These are phyloP conservation scores for Sarcophilus harrisii DNA, from an alignment of 2,797 vertebrate genomes.

Conservation along the genomic window DNA sequence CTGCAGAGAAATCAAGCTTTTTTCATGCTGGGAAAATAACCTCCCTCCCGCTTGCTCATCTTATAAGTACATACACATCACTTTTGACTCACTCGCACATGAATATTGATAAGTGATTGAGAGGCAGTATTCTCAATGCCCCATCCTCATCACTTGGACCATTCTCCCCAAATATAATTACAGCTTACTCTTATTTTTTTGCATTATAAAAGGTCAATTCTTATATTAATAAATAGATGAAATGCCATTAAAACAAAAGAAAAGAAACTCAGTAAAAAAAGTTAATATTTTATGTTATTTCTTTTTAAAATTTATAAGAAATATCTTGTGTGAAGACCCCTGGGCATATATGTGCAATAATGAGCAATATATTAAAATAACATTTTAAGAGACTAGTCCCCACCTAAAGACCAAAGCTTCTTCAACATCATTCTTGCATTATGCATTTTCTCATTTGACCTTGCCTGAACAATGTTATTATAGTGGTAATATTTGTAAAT, in stretches of 20 bases:
- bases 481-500: neutral
- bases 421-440: conserved; percentile 15
- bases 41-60: neutral
- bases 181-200: conserved; percentile 21
- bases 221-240: conserved; percentile 28
- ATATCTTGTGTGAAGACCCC: neutral
- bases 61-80: conserved; percentile 17
- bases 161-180: conserved; percentile 42
- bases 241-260: neutral
- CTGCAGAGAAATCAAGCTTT: neutral
- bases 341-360: conserved; percentile 36
- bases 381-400: neutral
- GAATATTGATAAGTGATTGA: conserved; percentile 43
- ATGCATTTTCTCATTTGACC: neutral
- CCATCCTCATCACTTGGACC: neutral
- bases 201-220: neutral
- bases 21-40: conserved; percentile 40
- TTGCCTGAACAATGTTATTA: neutral
- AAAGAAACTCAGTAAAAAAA: conserved; percentile 6
- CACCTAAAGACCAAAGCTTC: conserved; percentile 33
- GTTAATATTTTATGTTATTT: conserved; percentile 38
- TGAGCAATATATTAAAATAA: conserved; percentile 34
- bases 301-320: conserved; percentile 38
- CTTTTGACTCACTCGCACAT: neutral
- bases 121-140: conserved; percentile 16